These are phyloP conservation scores for Lasiommata megera DNA, from an alignment of 2,888 invertebrate species.

Conservation along the genomic window DNA sequence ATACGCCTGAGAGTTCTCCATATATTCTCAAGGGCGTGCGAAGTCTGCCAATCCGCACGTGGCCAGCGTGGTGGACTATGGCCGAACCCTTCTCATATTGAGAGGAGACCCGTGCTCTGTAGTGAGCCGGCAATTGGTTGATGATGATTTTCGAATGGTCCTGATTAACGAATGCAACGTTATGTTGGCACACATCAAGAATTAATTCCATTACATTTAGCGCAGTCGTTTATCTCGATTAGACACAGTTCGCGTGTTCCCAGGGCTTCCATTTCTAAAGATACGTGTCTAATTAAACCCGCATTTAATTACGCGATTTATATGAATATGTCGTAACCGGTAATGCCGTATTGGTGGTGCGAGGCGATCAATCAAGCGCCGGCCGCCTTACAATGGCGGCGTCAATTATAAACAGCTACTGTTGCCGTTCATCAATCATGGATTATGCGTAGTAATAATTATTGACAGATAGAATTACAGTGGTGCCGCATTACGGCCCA, in stretches of 20 bases:
- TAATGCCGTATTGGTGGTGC: conserved; percentile 32
- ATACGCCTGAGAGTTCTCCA: too few relatives aligned
- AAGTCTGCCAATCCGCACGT: too few relatives aligned
- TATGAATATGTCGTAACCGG: conserved; percentile 31
- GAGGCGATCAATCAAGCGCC: conserved; percentile 54
- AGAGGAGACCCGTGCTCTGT: too few relatives aligned
- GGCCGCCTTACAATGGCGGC: conserved; percentile 55
- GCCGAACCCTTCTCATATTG: too few relatives aligned
- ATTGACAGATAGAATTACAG: conserved; percentile 62
- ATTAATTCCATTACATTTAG: conserved; percentile 21
- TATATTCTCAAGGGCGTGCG: too few relatives aligned
- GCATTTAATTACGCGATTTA: conserved; percentile 54
- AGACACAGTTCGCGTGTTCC: conserved; percentile 35
- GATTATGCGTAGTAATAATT: conserved; percentile 68
- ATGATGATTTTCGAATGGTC: conserved; percentile 1
- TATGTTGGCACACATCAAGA: conserved; percentile 4
- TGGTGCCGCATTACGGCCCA: conserved; percentile 24
- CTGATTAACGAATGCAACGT: conserved; percentile 1
- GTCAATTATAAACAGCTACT: conserved; percentile 68
- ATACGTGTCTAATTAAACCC: conserved; percentile 57
- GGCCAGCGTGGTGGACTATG: too few relatives aligned
- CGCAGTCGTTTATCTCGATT: conserved; percentile 32
- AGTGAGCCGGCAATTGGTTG: too few relatives aligned
- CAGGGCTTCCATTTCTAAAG: conserved; percentile 52
- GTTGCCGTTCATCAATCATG: conserved; percentile 70